Conservation (phyloP, 2,888 invertebrate species). For the Ormia ochracea region DNA sequence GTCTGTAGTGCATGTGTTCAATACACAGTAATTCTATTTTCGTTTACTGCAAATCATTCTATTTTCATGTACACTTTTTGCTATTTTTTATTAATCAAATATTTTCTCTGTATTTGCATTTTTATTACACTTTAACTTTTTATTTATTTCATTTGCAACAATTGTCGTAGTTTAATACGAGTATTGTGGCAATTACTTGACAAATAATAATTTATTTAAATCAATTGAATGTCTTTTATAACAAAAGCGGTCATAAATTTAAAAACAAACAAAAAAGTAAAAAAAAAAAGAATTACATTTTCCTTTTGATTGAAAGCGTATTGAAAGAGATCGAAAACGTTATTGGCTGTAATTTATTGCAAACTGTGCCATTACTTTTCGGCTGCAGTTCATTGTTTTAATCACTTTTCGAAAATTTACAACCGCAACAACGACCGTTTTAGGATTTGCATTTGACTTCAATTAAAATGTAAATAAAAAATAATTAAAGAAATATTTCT, state of each 20-base stretch:
- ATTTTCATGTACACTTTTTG: neutral
- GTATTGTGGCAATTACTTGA: conserved; percentile 25
- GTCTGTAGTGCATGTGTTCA: neutral
- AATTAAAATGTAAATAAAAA: too few species aligned
- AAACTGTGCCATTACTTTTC: conserved; percentile 18
- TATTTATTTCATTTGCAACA: conserved; percentile 11
- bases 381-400: neutral
- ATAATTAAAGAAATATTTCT: too few species aligned
- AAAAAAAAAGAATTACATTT: neutral
- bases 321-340: conserved; percentile 19
- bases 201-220: conserved; percentile 58
- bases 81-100: neutral
- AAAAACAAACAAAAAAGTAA: neutral
- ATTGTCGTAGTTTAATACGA: conserved; percentile 4
- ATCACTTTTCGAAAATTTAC: conserved; percentile 2
- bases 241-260: conserved; percentile 43
- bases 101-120: neutral
- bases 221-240: conserved; percentile 43
- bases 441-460: neutral
- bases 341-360: conserved; percentile 45
- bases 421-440: neutral
- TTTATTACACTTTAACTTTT: conserved; percentile 1
- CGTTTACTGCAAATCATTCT: neutral
- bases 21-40: neutral
- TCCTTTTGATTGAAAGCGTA: conserved; percentile 36